Base-by-base conservation (phyloP, 2,888 invertebrate genomes). In the Drosophila merina region DNA sequence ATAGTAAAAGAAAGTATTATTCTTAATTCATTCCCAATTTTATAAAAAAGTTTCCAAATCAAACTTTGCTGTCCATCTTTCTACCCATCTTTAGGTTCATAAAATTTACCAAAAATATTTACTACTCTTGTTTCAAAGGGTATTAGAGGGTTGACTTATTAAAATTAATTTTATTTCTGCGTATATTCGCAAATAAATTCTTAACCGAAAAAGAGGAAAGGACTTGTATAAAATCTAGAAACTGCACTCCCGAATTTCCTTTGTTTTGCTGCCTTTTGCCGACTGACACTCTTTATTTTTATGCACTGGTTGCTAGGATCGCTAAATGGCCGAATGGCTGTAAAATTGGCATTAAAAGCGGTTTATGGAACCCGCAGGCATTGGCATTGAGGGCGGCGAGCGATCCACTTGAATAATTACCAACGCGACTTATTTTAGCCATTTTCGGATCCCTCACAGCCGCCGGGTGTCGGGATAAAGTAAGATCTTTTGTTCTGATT, bases 241-340 rank as follows among this genome's bases (percentile, higher is more conserved):
- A 85, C 82, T 72, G 57, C 78, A 69, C 6, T 69, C 60, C 57
- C 38, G 38, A 20, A 20, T 30, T 33, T 14, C 5, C 40, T 31
- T 48, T 30, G 4, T 33, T 33, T 45, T 40, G 5, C 12, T 38
- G 1, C 9, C 4, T 2, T 20, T 58, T 20, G 1, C 33, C 12
- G n/a, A 0, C 20, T 40, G 36, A 10, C n/a, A 12, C 14, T 36
- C 8, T 12, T 62, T 6, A 10, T 12, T n/a, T 47, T 60, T 62
- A 63, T 58, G 74, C 57, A 48, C 66, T 66, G 69, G 44, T 49
- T 28, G 62, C 71, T 74, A 59, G 50, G 70, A 38, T 72, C 67
- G 60, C 58, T 68, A 73, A 64, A 73, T 40, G 4, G 14, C 31
- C 20, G 14, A 28, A 6, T 5, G 68, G 33, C 47, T 20, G 25